Base-by-base conservation (phyloP, 2,888 invertebrate species). In the Venustoraphidia nigricollis region DNA sequence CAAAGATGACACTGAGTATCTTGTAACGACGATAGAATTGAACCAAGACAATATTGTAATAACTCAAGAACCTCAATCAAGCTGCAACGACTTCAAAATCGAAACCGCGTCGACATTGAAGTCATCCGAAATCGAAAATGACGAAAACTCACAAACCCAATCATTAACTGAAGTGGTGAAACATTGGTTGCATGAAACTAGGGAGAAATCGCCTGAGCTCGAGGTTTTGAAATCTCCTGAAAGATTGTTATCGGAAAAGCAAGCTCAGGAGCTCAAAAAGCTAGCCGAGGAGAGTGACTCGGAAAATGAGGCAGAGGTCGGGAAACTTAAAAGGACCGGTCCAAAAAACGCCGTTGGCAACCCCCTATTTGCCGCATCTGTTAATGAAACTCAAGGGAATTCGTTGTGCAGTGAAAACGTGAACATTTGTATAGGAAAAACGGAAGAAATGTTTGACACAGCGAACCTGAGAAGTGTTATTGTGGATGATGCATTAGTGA, bases 101-200 rank as follows among this genome's bases (percentile, higher is more conserved):
- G 34, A 27, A n/a, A 34, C 10, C 44, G 13, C 35, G 11, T 36
- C 27, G 27, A 27, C 6, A 6, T 6, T 27, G 27, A 6, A 27
- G 27, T 27, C 27, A 27, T 27, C 27, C 27, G 27, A 27, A 27
- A 27, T 27, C 27, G 27, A 27, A 27, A 6, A 27, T 27, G 27
- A 27, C 27, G 27, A 27, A 17, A 36, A 13, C n/a, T 8, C 42
- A 17, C 45, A 42, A 34, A 41, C 45, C 10, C 49, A 54, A 47
- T 49, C 27, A 49, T 72, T 79, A 49, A 77, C 76, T 4, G 65
- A 70, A 43, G 77, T 77, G 1, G 77, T 79, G 1, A 74, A 68
- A 44, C 70, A 74, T 47, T 79, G 79, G 79, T 67, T 78, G 54
- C 64, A 65, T 42, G 64, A 64, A 52, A 66, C 66, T 5, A 57